Evolutionary conservation across 2,888 invertebrate species (phyloP).

Genomic region (Lasioglossum vierecki): DNA sequence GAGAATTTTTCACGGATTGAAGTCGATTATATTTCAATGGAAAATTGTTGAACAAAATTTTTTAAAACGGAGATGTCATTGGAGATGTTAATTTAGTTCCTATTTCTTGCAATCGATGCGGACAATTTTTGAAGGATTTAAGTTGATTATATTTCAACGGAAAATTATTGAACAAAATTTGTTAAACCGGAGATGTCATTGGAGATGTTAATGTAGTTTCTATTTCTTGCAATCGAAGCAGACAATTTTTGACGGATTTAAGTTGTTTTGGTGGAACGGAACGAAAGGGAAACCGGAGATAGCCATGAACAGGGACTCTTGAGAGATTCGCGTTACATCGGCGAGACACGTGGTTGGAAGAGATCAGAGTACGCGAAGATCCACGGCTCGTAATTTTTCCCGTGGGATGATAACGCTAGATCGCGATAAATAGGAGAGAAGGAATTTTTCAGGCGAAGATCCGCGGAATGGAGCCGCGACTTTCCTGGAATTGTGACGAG

Average conservation of each 20-base stretch:
- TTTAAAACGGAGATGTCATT: too few relatives aligned
- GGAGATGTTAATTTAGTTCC: too few relatives aligned
- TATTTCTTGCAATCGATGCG: too few relatives aligned
- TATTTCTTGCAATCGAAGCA: too few relatives aligned
- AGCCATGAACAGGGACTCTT: neutral
- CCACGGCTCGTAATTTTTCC: conserved; percentile 4
- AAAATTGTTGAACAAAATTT: too few relatives aligned
- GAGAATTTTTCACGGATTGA: neutral
- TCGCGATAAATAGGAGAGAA: conserved; percentile 2
- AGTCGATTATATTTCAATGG: too few relatives aligned
- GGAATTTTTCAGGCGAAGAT: neutral
- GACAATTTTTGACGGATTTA: neutral
- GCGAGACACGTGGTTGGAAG: neutral
- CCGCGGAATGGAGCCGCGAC: conserved; percentile 3
- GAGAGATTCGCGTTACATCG: neutral
- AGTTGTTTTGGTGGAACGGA: neutral
- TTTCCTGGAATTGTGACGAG: conserved; percentile 36
- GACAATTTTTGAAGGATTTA: too few relatives aligned
- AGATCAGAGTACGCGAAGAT: neutral
- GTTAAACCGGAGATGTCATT: too few relatives aligned
- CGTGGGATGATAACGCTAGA: neutral
- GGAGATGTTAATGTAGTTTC: too few relatives aligned
- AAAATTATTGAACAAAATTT: too few relatives aligned
- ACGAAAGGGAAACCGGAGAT: neutral
- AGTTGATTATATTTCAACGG: too few relatives aligned